These are phyloP conservation scores for Poecilia picta DNA, from an alignment of 2,797 vertebrate genomes.

Conservation along the genomic window DNA sequence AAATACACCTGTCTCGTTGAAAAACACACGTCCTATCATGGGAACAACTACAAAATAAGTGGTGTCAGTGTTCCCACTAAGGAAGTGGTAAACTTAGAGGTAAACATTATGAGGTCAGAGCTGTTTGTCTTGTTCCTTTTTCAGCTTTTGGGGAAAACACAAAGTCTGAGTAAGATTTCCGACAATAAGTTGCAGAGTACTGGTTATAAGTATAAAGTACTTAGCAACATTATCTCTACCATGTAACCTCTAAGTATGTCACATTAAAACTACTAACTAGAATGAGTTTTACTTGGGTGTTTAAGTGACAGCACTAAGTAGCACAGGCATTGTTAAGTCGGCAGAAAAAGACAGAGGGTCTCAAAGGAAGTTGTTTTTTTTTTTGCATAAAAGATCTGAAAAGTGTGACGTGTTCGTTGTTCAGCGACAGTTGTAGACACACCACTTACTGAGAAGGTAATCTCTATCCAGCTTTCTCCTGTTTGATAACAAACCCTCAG, in stretches of 20 bases:
- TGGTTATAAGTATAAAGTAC: background rate
- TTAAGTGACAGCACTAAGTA: background rate
- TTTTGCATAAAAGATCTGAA: background rate
- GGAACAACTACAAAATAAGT: background rate
- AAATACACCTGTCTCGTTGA: background rate
- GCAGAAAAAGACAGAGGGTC: background rate
- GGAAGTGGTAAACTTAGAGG: constrained; percentile 37
- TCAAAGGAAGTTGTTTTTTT: background rate
- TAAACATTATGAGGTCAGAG: constrained; percentile 23
- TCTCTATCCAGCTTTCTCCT: no score
- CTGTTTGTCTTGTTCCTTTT: constrained; percentile 6
- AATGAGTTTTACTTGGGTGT: background rate
- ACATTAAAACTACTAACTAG: background rate
- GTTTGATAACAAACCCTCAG: no score
- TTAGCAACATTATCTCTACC: background rate
- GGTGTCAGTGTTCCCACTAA: constrained; percentile 9
- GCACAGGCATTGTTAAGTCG: background rate
- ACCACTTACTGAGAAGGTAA: no score
- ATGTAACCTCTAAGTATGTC: background rate
- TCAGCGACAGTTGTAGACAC: no score
- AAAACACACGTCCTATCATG: background rate
- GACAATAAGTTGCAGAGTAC: background rate
- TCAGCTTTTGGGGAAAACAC: background rate
- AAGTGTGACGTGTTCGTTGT: no score
- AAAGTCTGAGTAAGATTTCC: constrained; percentile 4